A percentile compares a stretch with the other conserved stretches of the same genome.
Evolutionary conservation across 2,113 vertebrate species (phyloP).

Genomic region (Carassius gibelio): DNA sequence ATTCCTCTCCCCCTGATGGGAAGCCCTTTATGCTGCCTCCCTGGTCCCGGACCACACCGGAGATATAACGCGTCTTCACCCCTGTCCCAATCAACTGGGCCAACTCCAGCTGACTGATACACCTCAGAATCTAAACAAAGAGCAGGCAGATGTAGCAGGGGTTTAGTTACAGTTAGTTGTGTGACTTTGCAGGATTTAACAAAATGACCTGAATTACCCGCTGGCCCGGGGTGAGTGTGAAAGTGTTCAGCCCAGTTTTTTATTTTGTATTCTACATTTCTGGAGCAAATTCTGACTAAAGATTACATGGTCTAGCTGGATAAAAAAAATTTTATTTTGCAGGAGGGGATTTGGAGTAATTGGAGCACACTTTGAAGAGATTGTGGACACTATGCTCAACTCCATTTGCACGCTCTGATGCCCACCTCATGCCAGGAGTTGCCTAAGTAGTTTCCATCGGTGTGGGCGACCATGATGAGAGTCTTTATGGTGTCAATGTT

Average conservation of each 20-base stretch:
- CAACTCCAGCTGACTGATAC: constrained; percentile 95
- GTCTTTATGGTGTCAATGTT: constrained; percentile 99
- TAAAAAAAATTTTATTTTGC: too few species aligned
- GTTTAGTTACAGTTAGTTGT: too few species aligned
- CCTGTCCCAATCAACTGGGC: constrained; percentile 96
- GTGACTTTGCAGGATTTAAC: not conserved
- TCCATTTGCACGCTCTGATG: not conserved
- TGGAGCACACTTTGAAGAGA: too few species aligned
- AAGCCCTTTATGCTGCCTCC: constrained; percentile 83
- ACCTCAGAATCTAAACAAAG: constrained; percentile 86
- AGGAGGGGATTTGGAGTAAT: too few species aligned
- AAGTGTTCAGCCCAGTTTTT: not conserved
- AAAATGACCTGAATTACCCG: not conserved
- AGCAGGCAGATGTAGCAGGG: not conserved
- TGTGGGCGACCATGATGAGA: constrained; percentile 95
- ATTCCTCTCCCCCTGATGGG: constrained; percentile 86
- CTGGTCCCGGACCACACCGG: constrained; percentile 86
- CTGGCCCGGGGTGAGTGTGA: not conserved
- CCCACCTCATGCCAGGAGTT: constrained; percentile 97
- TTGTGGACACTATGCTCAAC: not conserved
- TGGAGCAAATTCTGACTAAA: too few species aligned
- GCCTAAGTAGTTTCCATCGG: constrained; percentile 95
- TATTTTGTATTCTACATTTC: not conserved
- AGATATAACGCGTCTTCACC: constrained; percentile 94
- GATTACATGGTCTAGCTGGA: too few species aligned